phyloP scores from a whole-genome alignment of 2,888 invertebrate species.

The Nomada ferruginata region DNA sequence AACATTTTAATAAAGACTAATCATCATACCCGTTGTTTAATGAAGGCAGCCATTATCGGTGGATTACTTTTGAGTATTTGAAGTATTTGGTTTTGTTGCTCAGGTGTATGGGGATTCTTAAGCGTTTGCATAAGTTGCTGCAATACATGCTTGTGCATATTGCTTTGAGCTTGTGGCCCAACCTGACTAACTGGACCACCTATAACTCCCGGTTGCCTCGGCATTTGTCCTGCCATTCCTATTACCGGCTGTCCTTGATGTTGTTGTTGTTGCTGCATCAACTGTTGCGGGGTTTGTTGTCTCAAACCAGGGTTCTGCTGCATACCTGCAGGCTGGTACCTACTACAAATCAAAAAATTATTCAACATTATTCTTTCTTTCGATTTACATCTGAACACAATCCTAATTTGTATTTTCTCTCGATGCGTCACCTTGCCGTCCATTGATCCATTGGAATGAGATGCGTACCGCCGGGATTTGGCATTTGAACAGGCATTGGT shows the following conservation, averaged over 20 bases:
- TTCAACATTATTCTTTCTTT: neutral
- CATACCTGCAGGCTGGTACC: constrained; percentile 83
- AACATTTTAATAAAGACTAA: constrained; percentile 3
- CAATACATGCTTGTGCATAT: constrained; percentile 88
- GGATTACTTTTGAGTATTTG: constrained; percentile 97
- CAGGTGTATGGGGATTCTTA: constrained; percentile 94
- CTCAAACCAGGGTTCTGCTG: constrained; percentile 83
- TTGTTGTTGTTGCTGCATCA: constrained; percentile 85
- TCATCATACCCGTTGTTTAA: constrained; percentile 89
- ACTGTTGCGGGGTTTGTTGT: constrained; percentile 84
- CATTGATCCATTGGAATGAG: constrained; percentile 85
- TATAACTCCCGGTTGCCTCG: constrained; percentile 80
- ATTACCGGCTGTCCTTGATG: constrained; percentile 82
- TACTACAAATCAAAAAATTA: constrained; percentile 55
- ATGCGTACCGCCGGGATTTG: constrained; percentile 83
- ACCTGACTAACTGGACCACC: constrained; percentile 83
- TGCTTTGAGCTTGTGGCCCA: constrained; percentile 84
- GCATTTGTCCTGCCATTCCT: constrained; percentile 80
- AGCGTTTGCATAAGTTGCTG: constrained; percentile 94
- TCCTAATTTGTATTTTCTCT: neutral
- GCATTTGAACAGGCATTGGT: constrained; percentile 85
- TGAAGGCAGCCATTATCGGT: constrained; percentile 97
- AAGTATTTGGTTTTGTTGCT: constrained; percentile 95
- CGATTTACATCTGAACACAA: neutral
- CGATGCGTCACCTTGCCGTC: constrained; percentile 79